These are phyloP conservation scores for Hemitrygon akajei DNA, from an alignment of 2,797 vertebrate species.

Conservation along the genomic window DNA sequence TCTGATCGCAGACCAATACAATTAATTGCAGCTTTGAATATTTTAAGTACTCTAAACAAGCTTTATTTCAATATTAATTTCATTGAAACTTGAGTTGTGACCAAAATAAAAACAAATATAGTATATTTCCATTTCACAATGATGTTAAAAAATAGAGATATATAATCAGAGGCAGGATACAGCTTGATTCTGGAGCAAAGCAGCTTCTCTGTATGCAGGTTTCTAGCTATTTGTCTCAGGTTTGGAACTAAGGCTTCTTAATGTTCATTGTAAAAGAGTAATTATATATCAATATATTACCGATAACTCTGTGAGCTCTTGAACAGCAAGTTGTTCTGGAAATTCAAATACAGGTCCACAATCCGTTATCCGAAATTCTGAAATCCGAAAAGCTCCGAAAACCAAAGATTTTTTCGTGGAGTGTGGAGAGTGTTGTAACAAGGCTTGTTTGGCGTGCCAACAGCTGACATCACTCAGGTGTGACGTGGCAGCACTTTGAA, in stretches of 20 bases:
- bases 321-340: too few relatives aligned
- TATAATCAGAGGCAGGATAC: neutral
- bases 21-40: neutral
- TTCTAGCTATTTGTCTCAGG: neutral
- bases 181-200: neutral
- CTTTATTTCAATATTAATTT: neutral
- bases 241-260: neutral
- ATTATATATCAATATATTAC: neutral
- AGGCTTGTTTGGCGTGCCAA: too few relatives aligned
- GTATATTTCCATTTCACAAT: neutral
- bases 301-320: too few relatives aligned
- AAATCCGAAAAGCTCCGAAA: too few relatives aligned
- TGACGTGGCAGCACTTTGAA: too few relatives aligned
- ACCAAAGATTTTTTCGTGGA: too few relatives aligned
- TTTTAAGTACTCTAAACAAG: neutral
- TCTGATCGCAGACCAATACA: neutral
- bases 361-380: too few relatives aligned
- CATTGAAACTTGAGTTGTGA: neutral
- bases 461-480: too few relatives aligned
- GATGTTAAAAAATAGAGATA: neutral
- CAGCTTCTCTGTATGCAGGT: neutral
- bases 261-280: neutral
- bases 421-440: too few relatives aligned
- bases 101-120: neutral
- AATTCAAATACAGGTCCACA: too few relatives aligned